phyloP scores from a whole-genome alignment of 2,113 vertebrate genomes.

The Rousettus leschenaultii region DNA sequence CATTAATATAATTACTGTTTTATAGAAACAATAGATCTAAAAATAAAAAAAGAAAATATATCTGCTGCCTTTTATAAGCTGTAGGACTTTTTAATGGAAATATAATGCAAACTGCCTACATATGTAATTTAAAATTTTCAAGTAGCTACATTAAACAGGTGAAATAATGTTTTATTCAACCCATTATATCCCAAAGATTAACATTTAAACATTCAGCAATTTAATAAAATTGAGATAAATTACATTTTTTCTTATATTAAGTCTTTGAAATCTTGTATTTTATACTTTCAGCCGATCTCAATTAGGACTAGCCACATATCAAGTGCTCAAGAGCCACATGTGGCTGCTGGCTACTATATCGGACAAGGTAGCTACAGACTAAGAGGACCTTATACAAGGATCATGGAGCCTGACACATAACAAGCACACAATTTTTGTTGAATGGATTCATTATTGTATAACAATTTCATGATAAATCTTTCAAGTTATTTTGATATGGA shows the following conservation, averaged over 20 bases:
- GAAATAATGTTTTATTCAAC: slow-evolving; percentile 25
- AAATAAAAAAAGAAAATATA: too few relatives aligned
- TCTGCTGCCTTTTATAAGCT: slow-evolving; percentile 11
- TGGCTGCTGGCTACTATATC: neutral
- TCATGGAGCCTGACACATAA: neutral
- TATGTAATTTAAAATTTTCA: slow-evolving; percentile 26
- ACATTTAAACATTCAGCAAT: slow-evolving; percentile 34
- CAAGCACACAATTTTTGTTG: slow-evolving; percentile 6
- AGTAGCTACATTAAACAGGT: neutral
- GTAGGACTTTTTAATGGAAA: slow-evolving; percentile 7
- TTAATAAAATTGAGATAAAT: neutral
- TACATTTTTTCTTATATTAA: neutral
- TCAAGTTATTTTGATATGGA: slow-evolving; percentile 20
- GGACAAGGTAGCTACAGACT: neutral
- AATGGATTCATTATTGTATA: slow-evolving; percentile 33
- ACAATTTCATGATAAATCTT: slow-evolving; percentile 33
- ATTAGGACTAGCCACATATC: neutral
- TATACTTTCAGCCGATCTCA: slow-evolving; percentile 1
- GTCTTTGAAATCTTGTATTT: slow-evolving; percentile 32
- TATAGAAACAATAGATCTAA: neutral
- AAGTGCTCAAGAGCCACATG: neutral
- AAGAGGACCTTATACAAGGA: neutral
- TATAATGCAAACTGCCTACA: neutral
- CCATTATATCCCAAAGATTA: neutral
- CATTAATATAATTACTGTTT: slow-evolving; percentile 6